These are phyloP conservation scores for Drosophila chauvacae DNA, from an alignment of 1,140 invertebrate genomes.

Conservation along the genomic window DNA sequence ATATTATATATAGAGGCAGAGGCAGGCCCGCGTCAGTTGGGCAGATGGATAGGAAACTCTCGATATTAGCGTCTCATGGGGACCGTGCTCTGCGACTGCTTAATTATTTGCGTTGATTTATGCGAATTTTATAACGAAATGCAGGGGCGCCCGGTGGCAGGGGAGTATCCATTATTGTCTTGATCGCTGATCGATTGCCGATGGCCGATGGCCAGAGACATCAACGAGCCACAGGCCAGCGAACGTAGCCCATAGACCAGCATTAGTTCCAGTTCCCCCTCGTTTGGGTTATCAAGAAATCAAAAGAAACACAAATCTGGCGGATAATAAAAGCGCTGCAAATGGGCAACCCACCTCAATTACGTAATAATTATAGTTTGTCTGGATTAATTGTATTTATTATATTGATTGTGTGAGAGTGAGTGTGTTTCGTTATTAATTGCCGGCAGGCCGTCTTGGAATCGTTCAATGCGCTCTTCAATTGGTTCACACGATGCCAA, in stretches of 20 bases:
- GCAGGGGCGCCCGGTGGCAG: constrained; percentile 22
- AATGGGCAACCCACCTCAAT: constrained; percentile 63
- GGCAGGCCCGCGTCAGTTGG: constrained; percentile 29
- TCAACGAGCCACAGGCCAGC: constrained; percentile 14
- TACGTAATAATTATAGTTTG: constrained; percentile 74
- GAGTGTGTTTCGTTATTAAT: constrained; percentile 59
- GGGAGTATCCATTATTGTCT: constrained; percentile 57
- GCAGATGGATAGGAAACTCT: constrained; percentile 48
- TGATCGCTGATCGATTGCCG: constrained; percentile 57
- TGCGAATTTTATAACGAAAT: constrained; percentile 72
- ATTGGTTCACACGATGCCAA: constrained; percentile 65
- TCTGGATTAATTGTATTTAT: constrained; percentile 59
- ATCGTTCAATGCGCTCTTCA: constrained; percentile 38
- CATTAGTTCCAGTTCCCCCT: constrained; percentile 59
- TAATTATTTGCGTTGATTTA: constrained; percentile 79
- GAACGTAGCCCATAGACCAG: constrained; percentile 27
- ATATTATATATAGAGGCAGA: not conserved
- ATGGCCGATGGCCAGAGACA: constrained; percentile 42
- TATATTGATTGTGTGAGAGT: constrained; percentile 46
- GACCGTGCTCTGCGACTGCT: constrained; percentile 58
- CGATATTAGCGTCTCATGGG: constrained; percentile 60
- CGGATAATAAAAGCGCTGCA: constrained; percentile 45
- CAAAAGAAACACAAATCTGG: constrained; percentile 33
- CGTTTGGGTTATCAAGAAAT: constrained; percentile 34
- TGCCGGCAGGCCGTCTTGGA: constrained; percentile 23